Base-by-base conservation (phyloP, 1,140 invertebrate genomes). In the Druon quercuslanigerum region DNA sequence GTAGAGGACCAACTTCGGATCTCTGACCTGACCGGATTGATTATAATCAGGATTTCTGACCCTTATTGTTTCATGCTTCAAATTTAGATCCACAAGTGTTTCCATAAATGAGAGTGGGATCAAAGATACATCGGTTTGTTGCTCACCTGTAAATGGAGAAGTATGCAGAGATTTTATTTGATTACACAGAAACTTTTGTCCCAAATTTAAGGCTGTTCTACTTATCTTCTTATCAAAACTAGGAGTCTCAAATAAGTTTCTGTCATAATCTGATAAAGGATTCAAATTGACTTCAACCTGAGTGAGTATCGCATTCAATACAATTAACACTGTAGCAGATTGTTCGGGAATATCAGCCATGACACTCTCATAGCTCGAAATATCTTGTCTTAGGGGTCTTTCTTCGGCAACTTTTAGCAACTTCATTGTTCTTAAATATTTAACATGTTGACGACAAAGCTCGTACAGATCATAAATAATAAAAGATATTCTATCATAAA, bases 381-480 rank as follows among this genome's bases (percentile, higher is more conserved):
- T 78, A 70, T 74, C 71, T 25, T 60, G 20, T 4, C 79, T 79
- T 52, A 79, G 75, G 5, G 8, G 66, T n/a, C 50, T 89, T 76
- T 3, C 20, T 51, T 91, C 88, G 72, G 85, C 74, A 54, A 91
- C 82, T 50, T 73, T 73, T 16, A 81, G 60, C 12, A 91, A 16
- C 17, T 90, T 85, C 88, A 93, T 92, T 72, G 90, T 92, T 13
- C 89, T 81, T 75, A 93, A 84, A 77, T 92, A 93, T 77, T 90
- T 82, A 3, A 71, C 66, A 78, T 93, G 91, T 78, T 93, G 92
- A 79, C 89, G 81, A 19, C 85, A 89, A 73, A 92, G 87, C 82
- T 94, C 92, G 82, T 92, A 90, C 40, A 93, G 83, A 81, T 93
- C 92, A 60, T 92, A 93, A 77, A 92, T 86, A 17, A 92, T 85